Conservation (phyloP, 92 coral and sea anemone genomes). For the Chrysogorgia sp. region DNA sequence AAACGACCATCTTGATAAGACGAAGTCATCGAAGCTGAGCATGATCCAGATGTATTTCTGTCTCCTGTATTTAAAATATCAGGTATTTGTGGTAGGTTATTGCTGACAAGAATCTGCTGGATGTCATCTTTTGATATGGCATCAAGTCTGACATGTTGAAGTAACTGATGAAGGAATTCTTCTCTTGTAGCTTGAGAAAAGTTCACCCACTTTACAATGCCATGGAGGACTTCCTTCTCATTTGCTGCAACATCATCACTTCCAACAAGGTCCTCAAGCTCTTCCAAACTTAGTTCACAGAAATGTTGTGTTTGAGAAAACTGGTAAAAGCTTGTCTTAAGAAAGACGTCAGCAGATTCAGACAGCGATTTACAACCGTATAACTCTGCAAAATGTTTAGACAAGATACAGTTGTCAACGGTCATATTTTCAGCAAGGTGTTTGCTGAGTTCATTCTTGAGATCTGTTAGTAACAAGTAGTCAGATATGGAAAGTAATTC, state of each 20-base stretch:
- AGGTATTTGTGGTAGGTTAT: not conserved
- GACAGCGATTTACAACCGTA: constrained; percentile 31
- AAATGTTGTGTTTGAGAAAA: constrained; percentile 15
- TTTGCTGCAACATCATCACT: constrained; percentile 11
- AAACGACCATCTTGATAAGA: not conserved
- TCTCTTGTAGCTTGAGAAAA: constrained; percentile 7
- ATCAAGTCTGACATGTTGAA: not conserved
- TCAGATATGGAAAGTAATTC: constrained; percentile 31
- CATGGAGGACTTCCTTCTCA: not conserved
- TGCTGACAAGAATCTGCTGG: not conserved
- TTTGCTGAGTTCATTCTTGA: not conserved
- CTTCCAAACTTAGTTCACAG: constrained; percentile 18
- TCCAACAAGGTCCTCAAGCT: constrained; percentile 3
- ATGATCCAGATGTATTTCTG: not conserved
- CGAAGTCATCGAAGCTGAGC: too few species aligned
- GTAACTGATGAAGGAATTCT: not conserved
- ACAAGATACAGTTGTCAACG: not conserved
- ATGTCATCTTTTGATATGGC: not conserved
- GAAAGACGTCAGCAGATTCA: not conserved
- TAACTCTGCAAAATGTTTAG: constrained; percentile 9
- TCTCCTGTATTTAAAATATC: not conserved
- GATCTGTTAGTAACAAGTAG: constrained; percentile 18
- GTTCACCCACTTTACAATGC: constrained; percentile 25
- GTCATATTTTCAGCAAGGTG: constrained; percentile 2
- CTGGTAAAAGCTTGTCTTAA: constrained; percentile 26